A percentile compares a stretch with the other conserved stretches of the same genome.
Conservation (phyloP, 2,888 invertebrate genomes). For the Sesia bembeciformis region DNA sequence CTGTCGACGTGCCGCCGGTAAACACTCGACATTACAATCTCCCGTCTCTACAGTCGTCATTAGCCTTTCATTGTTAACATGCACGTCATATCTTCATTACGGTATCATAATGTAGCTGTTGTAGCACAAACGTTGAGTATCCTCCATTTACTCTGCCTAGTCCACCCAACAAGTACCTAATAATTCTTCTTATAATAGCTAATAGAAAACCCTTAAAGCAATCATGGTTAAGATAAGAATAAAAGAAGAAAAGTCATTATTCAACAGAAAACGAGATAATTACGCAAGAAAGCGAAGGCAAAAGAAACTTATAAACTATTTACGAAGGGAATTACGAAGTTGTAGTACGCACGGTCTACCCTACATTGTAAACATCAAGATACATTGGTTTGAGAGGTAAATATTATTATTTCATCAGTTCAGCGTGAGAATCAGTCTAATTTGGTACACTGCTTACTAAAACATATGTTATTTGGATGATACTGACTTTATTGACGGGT, state of each 20-base stretch:
- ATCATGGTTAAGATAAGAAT: not conserved
- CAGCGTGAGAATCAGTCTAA: not conserved
- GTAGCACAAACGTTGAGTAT: too few relatives aligned
- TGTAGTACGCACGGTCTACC: constrained; percentile 50
- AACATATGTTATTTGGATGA: not conserved
- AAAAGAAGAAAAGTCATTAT: constrained; percentile 13
- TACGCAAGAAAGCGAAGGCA: constrained; percentile 29
- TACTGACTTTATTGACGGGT: not conserved
- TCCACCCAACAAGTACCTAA: too few relatives aligned
- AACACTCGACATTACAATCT: too few relatives aligned
- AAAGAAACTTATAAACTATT: constrained; percentile 37
- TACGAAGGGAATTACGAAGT: constrained; percentile 40
- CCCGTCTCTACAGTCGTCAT: too few relatives aligned
- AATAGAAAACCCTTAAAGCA: not conserved
- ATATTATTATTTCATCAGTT: constrained; percentile 1
- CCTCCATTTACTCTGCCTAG: too few relatives aligned
- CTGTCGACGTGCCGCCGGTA: too few relatives aligned
- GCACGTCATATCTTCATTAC: too few relatives aligned
- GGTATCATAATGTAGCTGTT: too few relatives aligned
- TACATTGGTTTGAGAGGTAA: constrained; percentile 53
- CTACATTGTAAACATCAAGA: constrained; percentile 38
- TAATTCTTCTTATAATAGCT: too few relatives aligned
- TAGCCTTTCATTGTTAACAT: too few relatives aligned
- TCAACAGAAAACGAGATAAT: constrained; percentile 41
- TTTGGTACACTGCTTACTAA: not conserved